A percentile compares a stretch with the other conserved stretches of the same genome.
phyloP scores from a whole-genome alignment of 2,113 vertebrate genomes.

The pig (Sus scrofa) region DNA sequence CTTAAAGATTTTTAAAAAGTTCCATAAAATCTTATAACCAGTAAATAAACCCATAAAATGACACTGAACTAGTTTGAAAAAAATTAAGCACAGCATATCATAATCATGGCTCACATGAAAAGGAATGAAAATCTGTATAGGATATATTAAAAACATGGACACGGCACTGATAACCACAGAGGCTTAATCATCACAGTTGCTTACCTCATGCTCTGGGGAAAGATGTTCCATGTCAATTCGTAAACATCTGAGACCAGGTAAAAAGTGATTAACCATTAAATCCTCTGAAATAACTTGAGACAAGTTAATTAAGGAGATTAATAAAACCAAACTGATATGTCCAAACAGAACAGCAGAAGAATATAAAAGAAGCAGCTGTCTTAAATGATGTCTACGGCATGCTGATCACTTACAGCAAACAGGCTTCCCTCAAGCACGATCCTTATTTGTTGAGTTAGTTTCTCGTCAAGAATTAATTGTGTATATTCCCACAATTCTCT shows the following conservation, averaged over 20 bases:
- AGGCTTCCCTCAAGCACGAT: not conserved
- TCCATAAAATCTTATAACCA: not conserved
- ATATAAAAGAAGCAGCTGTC: not conserved
- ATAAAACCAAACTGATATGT: not conserved
- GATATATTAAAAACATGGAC: not conserved
- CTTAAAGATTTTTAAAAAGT: not conserved
- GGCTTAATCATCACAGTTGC: not conserved
- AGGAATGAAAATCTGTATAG: not conserved
- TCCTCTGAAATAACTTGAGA: conserved; percentile 98
- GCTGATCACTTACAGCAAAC: not conserved
- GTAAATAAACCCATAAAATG: not conserved
- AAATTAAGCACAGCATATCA: not conserved
- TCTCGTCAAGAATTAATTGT: not conserved
- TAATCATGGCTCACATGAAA: not conserved
- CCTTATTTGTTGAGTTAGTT: not conserved
- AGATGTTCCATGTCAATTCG: conserved; percentile 98
- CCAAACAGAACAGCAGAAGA: not conserved
- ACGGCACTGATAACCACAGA: not conserved
- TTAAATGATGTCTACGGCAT: not conserved
- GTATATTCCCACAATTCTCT: not conserved
- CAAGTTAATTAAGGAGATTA: conserved; percentile 88
- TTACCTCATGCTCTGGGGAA: conserved; percentile 98
- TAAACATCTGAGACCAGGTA: conserved; percentile 97
- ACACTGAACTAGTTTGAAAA: not conserved
- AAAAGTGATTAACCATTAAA: conserved; percentile 98